Percentiles rank a stretch among this genome's conserved stretches.
Evolutionary conservation across 2,113 vertebrate genomes (phyloP).

Genomic region (Pollachius pollachius): DNA sequence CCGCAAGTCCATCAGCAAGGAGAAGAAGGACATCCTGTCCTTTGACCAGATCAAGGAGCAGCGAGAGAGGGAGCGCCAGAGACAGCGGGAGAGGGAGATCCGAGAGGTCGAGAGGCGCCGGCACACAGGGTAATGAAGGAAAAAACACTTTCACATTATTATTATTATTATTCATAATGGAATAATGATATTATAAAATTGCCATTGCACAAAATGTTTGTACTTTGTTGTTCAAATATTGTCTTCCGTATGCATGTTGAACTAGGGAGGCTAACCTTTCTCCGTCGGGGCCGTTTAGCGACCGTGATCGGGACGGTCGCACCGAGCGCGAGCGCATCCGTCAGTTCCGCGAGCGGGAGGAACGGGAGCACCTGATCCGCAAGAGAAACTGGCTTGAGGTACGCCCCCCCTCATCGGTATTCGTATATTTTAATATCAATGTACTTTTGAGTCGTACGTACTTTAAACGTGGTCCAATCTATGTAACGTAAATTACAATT

Average conservation of each 20-base stretch:
- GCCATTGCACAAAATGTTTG: background rate
- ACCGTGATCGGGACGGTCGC: conserved; percentile 70
- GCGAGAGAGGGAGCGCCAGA: conserved; percentile 87
- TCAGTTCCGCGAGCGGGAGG: conserved; percentile 84
- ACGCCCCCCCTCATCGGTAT: background rate
- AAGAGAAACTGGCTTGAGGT: conserved; percentile 85
- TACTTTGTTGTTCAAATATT: too few species aligned
- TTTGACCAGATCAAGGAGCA: conserved; percentile 99
- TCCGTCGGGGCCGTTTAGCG: too few species aligned
- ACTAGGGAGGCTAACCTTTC: too few species aligned
- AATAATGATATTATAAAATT: background rate
- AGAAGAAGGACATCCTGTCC: conserved; percentile 90
- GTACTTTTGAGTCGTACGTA: background rate
- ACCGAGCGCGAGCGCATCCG: conserved; percentile 86
- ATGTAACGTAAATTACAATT: background rate
- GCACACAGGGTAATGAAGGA: conserved; percentile 62
- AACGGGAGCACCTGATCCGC: conserved; percentile 81
- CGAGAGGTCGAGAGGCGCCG: conserved; percentile 88
- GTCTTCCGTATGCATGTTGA: too few species aligned
- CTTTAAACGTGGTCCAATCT: background rate
- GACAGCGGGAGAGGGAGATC: conserved; percentile 91
- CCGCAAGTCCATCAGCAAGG: conserved; percentile 85
- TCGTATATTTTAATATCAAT: too few species aligned
- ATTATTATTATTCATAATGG: background rate
- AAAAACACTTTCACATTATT: background rate